These are phyloP conservation scores for Pogoniulus pusillus DNA, from an alignment of 2,797 vertebrate species.

Conservation along the genomic window DNA sequence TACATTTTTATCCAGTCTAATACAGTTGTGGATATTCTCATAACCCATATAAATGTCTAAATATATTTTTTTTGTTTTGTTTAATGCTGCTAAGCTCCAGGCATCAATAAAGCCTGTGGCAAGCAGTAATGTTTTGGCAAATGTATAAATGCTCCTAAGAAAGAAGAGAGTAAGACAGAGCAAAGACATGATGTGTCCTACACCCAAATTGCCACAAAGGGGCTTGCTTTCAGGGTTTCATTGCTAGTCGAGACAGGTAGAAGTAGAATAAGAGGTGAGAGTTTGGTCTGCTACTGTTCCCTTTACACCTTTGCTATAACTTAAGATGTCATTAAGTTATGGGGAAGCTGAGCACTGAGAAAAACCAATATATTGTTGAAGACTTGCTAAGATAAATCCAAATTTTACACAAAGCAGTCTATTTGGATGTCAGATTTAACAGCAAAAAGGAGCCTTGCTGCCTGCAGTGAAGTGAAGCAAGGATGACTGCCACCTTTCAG, in stretches of 20 bases:
- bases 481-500: not conserved
- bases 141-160: not conserved
- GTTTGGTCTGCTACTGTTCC: not conserved
- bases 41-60: slow-evolving; percentile 19
- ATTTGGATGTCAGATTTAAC: not conserved
- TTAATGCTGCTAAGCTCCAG: not conserved
- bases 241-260: not conserved
- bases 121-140: not conserved
- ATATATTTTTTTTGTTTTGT: not conserved
- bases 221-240: not conserved
- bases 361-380: not conserved
- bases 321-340: not conserved
- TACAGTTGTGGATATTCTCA: slow-evolving; percentile 13
- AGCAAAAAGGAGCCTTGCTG: not conserved
- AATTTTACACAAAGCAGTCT: not conserved
- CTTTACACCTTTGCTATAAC: not conserved
- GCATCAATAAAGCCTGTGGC: not conserved
- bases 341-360: not conserved
- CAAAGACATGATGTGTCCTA: not conserved
- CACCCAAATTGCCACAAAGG: not conserved
- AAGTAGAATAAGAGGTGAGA: not conserved
- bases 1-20: slow-evolving; percentile 31
- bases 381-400: not conserved
- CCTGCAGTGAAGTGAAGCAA: not conserved
- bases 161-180: not conserved